Evolutionary conservation across 2,113 vertebrate genomes (phyloP).

Genomic region (Salvelinus fontinalis): DNA sequence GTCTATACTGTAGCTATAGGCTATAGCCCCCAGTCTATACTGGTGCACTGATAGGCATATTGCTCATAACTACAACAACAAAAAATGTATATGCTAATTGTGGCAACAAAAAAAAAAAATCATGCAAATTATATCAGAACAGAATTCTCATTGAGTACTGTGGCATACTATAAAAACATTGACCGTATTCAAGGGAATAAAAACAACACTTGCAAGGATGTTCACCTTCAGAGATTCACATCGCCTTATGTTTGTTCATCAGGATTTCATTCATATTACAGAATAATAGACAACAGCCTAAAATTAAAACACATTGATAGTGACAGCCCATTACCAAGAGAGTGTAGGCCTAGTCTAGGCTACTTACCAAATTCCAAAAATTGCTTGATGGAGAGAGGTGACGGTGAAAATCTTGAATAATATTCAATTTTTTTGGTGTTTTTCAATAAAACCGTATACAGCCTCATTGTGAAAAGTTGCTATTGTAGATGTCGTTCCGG

Average conservation of each 20-base stretch:
- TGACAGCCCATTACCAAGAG: background rate
- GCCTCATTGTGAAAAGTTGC: conserved; percentile 63
- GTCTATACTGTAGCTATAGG: too few relatives aligned
- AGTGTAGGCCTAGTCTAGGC: background rate
- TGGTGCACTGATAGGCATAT: background rate
- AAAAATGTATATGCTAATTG: background rate
- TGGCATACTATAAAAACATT: too few relatives aligned
- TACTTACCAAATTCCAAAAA: conserved; percentile 78
- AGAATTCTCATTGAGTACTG: too few relatives aligned
- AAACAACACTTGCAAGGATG: too few relatives aligned
- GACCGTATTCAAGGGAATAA: too few relatives aligned
- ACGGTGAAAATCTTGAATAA: conserved; percentile 76
- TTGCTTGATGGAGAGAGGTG: conserved; percentile 77
- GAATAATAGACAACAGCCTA: background rate
- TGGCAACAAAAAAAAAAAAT: too few relatives aligned
- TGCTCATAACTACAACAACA: background rate
- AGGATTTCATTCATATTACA: background rate
- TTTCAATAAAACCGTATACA: conserved; percentile 65
- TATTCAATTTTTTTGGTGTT: conserved; percentile 73
- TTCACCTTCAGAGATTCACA: too few relatives aligned
- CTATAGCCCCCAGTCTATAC: too few relatives aligned
- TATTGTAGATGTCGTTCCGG: background rate
- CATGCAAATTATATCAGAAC: too few relatives aligned
- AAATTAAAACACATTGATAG: background rate
- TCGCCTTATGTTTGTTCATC: too few relatives aligned